Conservation (phyloP, 2,888 invertebrate species). For the Archips crataeganus region DNA sequence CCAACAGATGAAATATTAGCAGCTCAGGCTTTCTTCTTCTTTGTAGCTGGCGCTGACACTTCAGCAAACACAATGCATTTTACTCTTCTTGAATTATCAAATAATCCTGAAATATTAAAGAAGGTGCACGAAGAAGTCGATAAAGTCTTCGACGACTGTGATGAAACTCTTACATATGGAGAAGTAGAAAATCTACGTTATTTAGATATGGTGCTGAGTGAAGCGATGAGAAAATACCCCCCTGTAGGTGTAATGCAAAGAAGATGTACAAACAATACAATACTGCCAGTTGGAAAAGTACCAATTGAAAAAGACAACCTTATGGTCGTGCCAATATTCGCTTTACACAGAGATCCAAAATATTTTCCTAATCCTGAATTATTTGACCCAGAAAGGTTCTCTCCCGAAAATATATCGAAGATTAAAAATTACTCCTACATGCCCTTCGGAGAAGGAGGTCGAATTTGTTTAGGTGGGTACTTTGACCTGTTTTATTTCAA, state of each 20-base stretch:
- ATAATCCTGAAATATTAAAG: conserved; percentile 63
- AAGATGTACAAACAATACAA: conserved; percentile 59
- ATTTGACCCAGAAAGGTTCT: conserved; percentile 81
- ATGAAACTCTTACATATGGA: conserved; percentile 61
- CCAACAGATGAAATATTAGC: conserved; percentile 67
- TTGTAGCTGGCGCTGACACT: conserved; percentile 76
- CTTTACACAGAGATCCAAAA: conserved; percentile 66
- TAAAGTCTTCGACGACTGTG: conserved; percentile 52
- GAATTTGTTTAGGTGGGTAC: conserved; percentile 78
- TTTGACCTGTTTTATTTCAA: not conserved
- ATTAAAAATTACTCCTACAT: conserved; percentile 68
- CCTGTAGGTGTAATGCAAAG: conserved; percentile 63
- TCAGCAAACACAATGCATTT: conserved; percentile 72
- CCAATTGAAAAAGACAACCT: conserved; percentile 56
- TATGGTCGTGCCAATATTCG: conserved; percentile 59
- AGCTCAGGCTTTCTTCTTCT: conserved; percentile 78
- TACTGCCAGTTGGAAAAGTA: conserved; percentile 58
- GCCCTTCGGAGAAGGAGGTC: conserved; percentile 82
- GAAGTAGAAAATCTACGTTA: conserved; percentile 67
- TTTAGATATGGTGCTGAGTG: conserved; percentile 70
- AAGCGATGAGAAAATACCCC: conserved; percentile 68
- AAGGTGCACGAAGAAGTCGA: conserved; percentile 73
- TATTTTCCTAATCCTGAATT: conserved; percentile 67
- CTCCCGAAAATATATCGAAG: conserved; percentile 52
- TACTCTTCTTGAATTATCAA: conserved; percentile 65